These are phyloP conservation scores for Crypturellus undulatus DNA, from an alignment of 2,113 vertebrate species.

Conservation along the genomic window DNA sequence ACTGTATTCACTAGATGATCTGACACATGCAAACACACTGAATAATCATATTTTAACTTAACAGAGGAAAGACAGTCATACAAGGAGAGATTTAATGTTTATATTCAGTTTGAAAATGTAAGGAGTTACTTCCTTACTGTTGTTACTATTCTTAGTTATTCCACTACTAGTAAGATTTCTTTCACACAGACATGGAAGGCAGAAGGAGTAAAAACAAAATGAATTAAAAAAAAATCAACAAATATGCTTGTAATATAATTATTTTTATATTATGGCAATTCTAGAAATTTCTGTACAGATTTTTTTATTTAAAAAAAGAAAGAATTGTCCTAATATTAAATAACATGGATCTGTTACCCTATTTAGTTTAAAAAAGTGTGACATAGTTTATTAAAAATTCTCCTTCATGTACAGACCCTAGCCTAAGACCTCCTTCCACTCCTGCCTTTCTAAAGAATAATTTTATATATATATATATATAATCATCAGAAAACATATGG, in stretches of 20 bases:
- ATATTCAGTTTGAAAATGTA: neutral
- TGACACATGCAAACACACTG: slow-evolving; percentile 11
- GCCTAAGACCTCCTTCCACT: neutral
- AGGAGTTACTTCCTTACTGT: neutral
- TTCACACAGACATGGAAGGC: neutral
- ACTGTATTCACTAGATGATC: neutral
- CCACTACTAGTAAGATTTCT: neutral
- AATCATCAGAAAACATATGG: neutral
- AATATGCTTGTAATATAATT: neutral
- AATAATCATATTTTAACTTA: neutral
- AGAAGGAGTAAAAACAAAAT: neutral
- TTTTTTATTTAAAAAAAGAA: neutral
- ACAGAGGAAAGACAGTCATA: neutral
- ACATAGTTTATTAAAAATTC: neutral
- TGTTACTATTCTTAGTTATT: neutral
- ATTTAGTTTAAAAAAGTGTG: neutral
- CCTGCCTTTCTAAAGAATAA: fast-evolving
- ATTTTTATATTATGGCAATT: neutral
- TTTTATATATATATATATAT: neutral
- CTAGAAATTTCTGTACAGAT: neutral
- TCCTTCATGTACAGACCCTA: neutral
- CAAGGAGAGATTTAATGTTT: slow-evolving; percentile 33
- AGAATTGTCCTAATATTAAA: neutral
- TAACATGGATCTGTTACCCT: neutral
- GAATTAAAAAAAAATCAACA: neutral